Evolutionary conservation across 2,113 vertebrate species (phyloP).

Genomic region (Brachirus orientalis): DNA sequence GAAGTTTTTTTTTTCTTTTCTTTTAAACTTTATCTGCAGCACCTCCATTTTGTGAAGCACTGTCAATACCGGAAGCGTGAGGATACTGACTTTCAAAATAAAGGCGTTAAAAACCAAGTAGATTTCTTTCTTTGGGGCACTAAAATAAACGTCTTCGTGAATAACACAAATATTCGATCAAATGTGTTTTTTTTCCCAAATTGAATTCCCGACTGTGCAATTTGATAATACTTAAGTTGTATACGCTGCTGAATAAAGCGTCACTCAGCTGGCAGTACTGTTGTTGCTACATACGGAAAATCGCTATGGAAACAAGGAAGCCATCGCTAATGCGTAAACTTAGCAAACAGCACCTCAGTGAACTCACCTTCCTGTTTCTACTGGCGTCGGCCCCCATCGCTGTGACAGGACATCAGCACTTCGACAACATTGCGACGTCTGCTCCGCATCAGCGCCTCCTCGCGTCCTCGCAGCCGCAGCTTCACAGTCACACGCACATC

Average conservation of each 20-base stretch:
- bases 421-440: constrained; percentile 18
- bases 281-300: not conserved
- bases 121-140: not conserved
- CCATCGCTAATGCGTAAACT: constrained; percentile 34
- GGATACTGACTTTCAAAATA: constrained; percentile 23
- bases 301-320: constrained; percentile 51
- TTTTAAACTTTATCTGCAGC: too few relatives aligned
- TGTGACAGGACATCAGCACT: constrained; percentile 42
- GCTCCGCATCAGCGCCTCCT: too few relatives aligned
- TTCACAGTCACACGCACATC: not conserved
- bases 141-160: not conserved
- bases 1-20: too few relatives aligned
- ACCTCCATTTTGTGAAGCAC: too few relatives aligned
- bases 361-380: constrained; percentile 76
- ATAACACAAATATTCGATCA: not conserved
- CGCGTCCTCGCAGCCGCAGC: not conserved
- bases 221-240: too few relatives aligned
- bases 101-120: not conserved
- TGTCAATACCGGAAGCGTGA: constrained; percentile 11
- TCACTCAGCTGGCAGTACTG: too few relatives aligned
- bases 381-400: constrained; percentile 80
- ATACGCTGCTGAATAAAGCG: too few relatives aligned
- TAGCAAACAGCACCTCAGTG: constrained; percentile 15
- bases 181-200: too few relatives aligned
- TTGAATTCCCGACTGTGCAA: too few relatives aligned